Base-by-base conservation (phyloP, 2,888 invertebrate species). In the Stratiomys singularior region DNA sequence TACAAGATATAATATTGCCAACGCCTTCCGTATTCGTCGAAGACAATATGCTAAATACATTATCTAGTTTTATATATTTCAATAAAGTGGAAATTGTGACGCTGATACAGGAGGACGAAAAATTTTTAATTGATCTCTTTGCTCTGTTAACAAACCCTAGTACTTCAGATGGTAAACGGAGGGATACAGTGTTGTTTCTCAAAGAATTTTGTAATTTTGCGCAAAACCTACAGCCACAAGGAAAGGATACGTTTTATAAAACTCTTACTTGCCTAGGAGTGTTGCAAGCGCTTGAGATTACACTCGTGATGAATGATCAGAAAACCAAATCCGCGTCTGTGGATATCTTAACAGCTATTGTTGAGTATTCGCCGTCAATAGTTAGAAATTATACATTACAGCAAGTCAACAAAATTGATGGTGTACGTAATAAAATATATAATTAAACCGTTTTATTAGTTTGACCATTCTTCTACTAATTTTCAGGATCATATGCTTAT, bases 181-280 rank as follows among this genome's bases (percentile, higher is more conserved):
- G 96, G 84, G 99, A 99, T 88, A 91, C 98, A 85, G 96, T 98
- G 81, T 89, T 98, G 84, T 99, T 99, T 90, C 91, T 99, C 82
- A 99, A 98, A 87, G 99, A 99, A 88, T 98, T 98, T 89, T 99
- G 99, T 89, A 97, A 96, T 88, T 98, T 98, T 90, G 98, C 99
- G 82, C 98, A 99, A 89, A 98, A 97, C 86, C 90, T 99, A 81
- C 99, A 99, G 87, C 96, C 97, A 21, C 96, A 96, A 85, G 97
- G 96, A 83, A 96, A 98, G 87, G 99, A 99, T 87, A 93, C 94
- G 58, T 99, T 99, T 89, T 99, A 98, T 89, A 98, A 98, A 89
- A 96, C 96, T 60, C 89, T 97, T 83, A 95, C 96, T 79, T 92
- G 93, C 82, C 89, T 97, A 85, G 96, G 96, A 79, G 93, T 97